Evolutionary conservation across 2,797 vertebrate genomes (phyloP).

Genomic region (Falco naumanni): DNA sequence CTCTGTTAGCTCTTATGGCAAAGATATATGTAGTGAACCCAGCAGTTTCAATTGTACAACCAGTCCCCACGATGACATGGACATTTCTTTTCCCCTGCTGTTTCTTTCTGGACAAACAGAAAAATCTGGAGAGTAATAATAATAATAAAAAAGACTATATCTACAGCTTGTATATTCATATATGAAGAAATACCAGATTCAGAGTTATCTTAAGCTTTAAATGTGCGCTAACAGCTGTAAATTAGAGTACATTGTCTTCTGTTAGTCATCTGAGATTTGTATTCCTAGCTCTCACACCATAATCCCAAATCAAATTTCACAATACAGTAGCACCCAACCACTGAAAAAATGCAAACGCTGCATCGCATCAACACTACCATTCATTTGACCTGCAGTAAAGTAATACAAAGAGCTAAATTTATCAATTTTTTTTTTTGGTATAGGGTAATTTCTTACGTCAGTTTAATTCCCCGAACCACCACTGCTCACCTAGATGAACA

Average conservation of each 20-base stretch:
- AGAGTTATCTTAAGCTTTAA: neutral
- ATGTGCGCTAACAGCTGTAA: neutral
- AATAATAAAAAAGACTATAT: neutral
- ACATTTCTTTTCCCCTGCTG: neutral
- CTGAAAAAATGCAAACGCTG: neutral
- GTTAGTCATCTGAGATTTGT: neutral
- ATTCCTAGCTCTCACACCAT: neutral
- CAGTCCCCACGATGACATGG: neutral
- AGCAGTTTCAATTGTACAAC: neutral
- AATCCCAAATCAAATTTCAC: constrained; percentile 2
- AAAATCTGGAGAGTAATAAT: neutral
- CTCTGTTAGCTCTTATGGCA: neutral
- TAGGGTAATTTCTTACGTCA: neutral
- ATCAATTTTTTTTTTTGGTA: too few relatives aligned
- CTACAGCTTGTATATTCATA: neutral
- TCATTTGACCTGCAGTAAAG: neutral
- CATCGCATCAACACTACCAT: neutral
- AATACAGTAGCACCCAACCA: neutral
- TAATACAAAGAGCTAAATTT: neutral
- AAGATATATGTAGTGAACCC: neutral
- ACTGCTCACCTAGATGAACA: neutral
- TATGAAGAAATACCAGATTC: neutral
- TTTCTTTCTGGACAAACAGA: neutral
- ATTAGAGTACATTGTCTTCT: neutral
- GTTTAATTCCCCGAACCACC: neutral